Conservation (phyloP, 2,797 vertebrate species). For the Psittacula derbiana region DNA sequence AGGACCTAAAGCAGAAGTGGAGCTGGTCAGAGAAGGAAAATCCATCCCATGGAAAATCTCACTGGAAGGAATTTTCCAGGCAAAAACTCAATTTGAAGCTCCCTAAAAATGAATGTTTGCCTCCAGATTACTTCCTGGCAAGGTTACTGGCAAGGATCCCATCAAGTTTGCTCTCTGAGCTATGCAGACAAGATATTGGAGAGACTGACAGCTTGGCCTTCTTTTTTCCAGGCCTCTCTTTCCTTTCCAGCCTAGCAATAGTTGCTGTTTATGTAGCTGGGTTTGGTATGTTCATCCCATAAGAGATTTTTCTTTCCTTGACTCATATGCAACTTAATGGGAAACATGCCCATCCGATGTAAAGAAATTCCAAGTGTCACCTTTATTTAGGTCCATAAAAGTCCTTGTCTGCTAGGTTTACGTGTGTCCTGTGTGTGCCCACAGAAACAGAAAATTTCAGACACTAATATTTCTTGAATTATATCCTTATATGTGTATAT, state of each 20-base stretch:
- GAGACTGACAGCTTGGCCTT: neutral
- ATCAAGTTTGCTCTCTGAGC: neutral
- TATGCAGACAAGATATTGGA: neutral
- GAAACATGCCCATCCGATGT: neutral
- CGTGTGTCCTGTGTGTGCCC: neutral
- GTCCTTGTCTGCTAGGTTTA: neutral
- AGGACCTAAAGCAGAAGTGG: neutral
- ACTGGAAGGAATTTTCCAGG: neutral
- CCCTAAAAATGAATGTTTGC: neutral
- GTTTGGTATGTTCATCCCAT: neutral
- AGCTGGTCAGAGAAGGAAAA: neutral
- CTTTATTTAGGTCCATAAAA: neutral
- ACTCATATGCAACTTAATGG: neutral
- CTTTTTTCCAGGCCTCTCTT: neutral
- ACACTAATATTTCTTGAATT: neutral
- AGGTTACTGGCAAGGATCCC: neutral
- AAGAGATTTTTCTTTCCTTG: neutral
- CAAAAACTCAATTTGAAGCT: neutral
- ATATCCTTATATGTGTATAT: neutral
- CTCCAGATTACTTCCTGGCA: neutral
- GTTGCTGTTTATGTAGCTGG: constrained; percentile 21
- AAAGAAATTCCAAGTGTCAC: neutral
- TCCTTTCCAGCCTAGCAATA: neutral
- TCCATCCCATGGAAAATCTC: neutral
- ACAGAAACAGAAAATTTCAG: neutral